A percentile compares a stretch with the other conserved stretches of the same genome.
Conservation (phyloP, 1,140 invertebrate species). For the Holotrichia oblita region DNA sequence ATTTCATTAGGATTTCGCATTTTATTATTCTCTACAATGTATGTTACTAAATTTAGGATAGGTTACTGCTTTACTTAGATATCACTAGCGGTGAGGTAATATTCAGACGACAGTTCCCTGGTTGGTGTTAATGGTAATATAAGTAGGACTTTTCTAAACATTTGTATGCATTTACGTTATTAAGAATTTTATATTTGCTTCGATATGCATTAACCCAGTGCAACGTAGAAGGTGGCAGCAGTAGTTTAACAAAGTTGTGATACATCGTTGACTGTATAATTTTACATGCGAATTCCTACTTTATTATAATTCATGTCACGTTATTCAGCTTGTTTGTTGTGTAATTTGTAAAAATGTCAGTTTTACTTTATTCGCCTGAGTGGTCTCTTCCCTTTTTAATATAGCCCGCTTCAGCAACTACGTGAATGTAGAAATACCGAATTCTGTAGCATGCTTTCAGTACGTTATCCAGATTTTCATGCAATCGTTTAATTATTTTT, state of each 20-base stretch:
- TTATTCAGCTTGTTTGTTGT: constrained; percentile 29
- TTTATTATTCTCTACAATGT: too few relatives aligned
- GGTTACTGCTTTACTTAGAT: too few relatives aligned
- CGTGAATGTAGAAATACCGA: background rate
- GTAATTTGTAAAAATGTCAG: constrained; percentile 34
- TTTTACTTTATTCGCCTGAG: background rate
- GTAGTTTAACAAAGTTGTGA: constrained; percentile 32
- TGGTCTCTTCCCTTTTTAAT: constrained; percentile 24
- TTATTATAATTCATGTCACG: constrained; percentile 29
- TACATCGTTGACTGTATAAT: constrained; percentile 9
- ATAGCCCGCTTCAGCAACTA: background rate
- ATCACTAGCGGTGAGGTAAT: too few relatives aligned
- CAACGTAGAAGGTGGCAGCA: background rate
- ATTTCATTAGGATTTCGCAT: too few relatives aligned
- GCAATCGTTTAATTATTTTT: constrained; percentile 30
- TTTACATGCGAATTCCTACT: constrained; percentile 35
- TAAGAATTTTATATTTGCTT: constrained; percentile 25
- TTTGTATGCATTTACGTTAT: constrained; percentile 9
- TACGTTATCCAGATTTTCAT: constrained; percentile 1
- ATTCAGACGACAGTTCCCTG: too few relatives aligned
- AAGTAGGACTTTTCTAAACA: background rate
- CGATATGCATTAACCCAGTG: background rate
- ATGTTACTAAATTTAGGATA: too few relatives aligned
- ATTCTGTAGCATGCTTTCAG: background rate
- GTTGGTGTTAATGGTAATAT: background rate